Evolutionary conservation across 2,797 vertebrate species (phyloP).

Genomic region (Melanotaenia maccullochi): DNA sequence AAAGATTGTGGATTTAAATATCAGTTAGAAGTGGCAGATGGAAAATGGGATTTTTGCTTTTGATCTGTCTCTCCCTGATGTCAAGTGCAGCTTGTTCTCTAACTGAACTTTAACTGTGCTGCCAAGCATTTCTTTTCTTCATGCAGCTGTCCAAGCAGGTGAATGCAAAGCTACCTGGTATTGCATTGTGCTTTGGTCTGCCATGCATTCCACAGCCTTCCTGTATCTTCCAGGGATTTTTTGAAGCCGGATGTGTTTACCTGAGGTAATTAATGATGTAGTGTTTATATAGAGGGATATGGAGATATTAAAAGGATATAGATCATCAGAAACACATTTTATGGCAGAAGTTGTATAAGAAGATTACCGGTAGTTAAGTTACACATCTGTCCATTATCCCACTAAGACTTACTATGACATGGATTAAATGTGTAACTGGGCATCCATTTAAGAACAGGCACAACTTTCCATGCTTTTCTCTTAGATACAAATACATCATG

Average conservation of each 20-base stretch:
- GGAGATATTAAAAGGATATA: neutral
- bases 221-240: conserved; percentile 12
- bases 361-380: neutral
- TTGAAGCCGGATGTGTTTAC: conserved; percentile 18
- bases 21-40: conserved; percentile 37
- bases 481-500: neutral
- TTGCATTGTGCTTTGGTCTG: conserved; percentile 14
- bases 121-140: conserved; percentile 27
- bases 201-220: conserved; percentile 45
- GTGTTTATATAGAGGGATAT: neutral
- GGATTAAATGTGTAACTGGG: neutral
- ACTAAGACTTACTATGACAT: neutral
- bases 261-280: conserved; percentile 7
- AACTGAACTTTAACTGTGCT: conserved; percentile 33
- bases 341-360: neutral
- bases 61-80: conserved; percentile 37
- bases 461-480: neutral
- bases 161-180: conserved; percentile 37
- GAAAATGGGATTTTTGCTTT: conserved; percentile 46
- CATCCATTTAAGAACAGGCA: neutral
- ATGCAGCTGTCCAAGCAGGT: conserved; percentile 47
- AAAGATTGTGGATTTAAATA: conserved; percentile 35
- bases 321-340: neutral
- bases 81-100: conserved; percentile 48
- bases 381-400: conserved; percentile 1